Conservation (phyloP, 1,140 invertebrate genomes). For the Fopius arisanus region DNA sequence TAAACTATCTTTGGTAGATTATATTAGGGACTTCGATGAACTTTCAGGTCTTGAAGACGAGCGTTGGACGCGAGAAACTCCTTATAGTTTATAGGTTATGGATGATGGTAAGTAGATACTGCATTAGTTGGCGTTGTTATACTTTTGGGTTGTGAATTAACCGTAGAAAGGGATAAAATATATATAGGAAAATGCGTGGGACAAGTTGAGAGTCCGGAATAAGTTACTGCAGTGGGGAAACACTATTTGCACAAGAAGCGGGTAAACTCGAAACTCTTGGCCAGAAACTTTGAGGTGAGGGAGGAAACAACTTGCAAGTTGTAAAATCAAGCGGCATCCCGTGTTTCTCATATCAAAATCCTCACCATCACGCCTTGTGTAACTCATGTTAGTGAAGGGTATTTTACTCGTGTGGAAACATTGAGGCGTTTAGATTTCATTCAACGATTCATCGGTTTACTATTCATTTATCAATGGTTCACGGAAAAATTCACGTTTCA, state of each 20-base stretch:
- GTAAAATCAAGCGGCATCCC: slow-evolving; percentile 45
- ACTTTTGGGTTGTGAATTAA: slow-evolving; percentile 1
- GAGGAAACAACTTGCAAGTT: slow-evolving; percentile 36
- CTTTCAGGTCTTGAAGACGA: neutral
- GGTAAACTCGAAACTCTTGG: slow-evolving; percentile 43
- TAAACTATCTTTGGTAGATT: slow-evolving; percentile 8
- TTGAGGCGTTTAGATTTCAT: neutral
- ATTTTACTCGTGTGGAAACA: neutral
- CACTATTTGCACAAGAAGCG: slow-evolving; percentile 46
- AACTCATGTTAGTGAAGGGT: neutral
- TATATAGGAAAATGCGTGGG: slow-evolving; percentile 35
- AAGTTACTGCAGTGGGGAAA: slow-evolving; percentile 40
- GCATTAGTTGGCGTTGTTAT: neutral
- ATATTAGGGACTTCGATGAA: slow-evolving; percentile 6
- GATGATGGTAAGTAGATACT: neutral
- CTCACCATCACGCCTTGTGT: slow-evolving; percentile 21
- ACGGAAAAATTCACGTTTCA: neutral
- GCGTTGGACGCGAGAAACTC: neutral
- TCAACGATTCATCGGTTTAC: too few relatives aligned
- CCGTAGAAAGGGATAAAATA: slow-evolving; percentile 23
- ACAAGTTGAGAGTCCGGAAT: slow-evolving; percentile 34
- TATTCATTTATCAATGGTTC: too few relatives aligned
- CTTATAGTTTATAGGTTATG: slow-evolving; percentile 1
- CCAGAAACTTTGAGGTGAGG: slow-evolving; percentile 36
- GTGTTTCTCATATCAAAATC: slow-evolving; percentile 38